Base-by-base conservation (phyloP, 1,140 invertebrate species). In the Panagrolaimus sp. region DNA sequence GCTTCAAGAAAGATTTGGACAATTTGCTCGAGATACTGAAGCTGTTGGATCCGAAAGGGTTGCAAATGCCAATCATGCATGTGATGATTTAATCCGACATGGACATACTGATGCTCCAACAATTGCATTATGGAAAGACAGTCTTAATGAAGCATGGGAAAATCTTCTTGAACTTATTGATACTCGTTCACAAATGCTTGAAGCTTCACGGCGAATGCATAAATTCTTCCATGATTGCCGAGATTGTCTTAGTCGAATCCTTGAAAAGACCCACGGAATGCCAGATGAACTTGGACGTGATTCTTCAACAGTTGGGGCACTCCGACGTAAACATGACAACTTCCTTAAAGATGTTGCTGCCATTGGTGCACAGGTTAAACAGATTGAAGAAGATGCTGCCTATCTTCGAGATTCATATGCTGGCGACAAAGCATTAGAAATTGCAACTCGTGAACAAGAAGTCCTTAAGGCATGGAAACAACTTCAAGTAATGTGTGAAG, bases 151-250 rank as follows among this genome's bases (percentile, higher is more conserved):
- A 84, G 90, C 92, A 14, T 99, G 95, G 96, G 93, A 96, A 84
- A 96, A 99, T 85, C 86, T 99, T 70, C 85, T 98, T 10, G 96
- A 99, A 85, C 86, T 99, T 66, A 98, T 99, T 74, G 93, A 98
- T 79, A 99, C 96, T 0, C 88, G 96, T 73, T 95, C 92, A 43
- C 94, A 95, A 85, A 94, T 96, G 91, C 84, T 98, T 75, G 91
- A 91, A 45, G 93, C 94, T 5, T 95, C 93, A 43, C 90, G 94
- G 81, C 93, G 98, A 84, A 86, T 98, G 58, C 94, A 98, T 86
- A 98, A 98, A 86, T 99, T 97, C 90, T 98, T 97, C 91, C 93
- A 98, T 85, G 96, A 99, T 86, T 99, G 96, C 87, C 97, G 98
- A 86, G 96, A 99, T 84, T 91, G 96, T 44, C 86, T 97, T 44